Evolutionary conservation across 2,888 invertebrate species (phyloP), one percentile per base, ranked within the genome.

Genomic region (Plagodis pulveraria): DNA sequence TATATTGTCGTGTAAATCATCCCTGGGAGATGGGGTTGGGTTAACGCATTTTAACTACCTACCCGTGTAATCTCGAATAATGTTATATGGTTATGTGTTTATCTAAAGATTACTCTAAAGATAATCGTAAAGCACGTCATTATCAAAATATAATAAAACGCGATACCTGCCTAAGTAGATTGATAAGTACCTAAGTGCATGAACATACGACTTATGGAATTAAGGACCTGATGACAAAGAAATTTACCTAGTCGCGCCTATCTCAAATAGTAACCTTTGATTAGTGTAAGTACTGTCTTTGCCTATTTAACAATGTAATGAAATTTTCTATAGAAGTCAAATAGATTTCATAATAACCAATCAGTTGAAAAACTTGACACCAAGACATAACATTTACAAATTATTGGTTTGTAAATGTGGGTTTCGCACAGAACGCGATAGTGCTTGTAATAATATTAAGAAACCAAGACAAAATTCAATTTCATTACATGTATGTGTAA

Each of bases 111-210:
- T 67, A 69, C 49, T 64, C 43, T 46, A 45, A 49, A 73, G 77
- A 76, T 76, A 77, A 76, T 74, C 70, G 70, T 72, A 68, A 70
- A 73, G 71, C 69, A 73, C 71, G 71, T 71, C 68, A 71, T 74
- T 78, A 78, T 78, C 76, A 69, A 69, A 76, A 76, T 76, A 73
- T 62, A 65, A 77, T 78, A 78, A 76, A 78, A 76, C 66, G 66
- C 68, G 71, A 73, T 74, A 73, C 68, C 71, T 73, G 69, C 56
- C 62, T 73, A 71, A 72, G 72, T 70, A 78, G 62, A 62, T 61
- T 66, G 73, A 73, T 76, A 77, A 68, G 63, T 63, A 12, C 8
- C 34, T 32, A 38, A 38, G 38, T 10, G 10, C 36, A 36, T 9
- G 7, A 8, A 36, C 10, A 36, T 52, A 32, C 22, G 44, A 36